These are phyloP conservation scores for Umimayanthus chanpuru DNA, from an alignment of 92 coral and sea anemone species.

Conservation along the genomic window DNA sequence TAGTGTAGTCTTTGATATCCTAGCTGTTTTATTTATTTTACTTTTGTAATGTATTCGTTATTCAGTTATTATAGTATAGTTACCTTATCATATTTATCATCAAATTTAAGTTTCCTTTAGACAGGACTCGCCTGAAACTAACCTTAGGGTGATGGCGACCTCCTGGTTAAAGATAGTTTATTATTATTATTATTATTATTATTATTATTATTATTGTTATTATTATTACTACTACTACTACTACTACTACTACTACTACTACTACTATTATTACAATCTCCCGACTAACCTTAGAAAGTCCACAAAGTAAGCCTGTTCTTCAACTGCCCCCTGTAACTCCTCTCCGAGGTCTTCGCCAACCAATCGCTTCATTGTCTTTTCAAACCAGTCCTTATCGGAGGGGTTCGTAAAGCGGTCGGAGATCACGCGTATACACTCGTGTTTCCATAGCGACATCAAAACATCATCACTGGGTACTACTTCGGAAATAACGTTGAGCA, in stretches of 20 bases:
- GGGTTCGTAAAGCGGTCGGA: slow-evolving; percentile 93
- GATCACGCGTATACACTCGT: slow-evolving; percentile 92
- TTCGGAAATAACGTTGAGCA: slow-evolving; percentile 84
- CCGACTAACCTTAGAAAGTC: slow-evolving; percentile 85
- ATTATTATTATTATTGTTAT: too few relatives aligned
- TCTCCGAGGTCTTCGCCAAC: slow-evolving; percentile 93
- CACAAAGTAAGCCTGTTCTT: slow-evolving; percentile 76
- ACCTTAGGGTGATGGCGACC: slow-evolving; percentile 72
- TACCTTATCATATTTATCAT: too few relatives aligned
- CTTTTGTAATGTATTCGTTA: too few relatives aligned
- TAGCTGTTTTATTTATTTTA: too few relatives aligned
- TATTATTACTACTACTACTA: too few relatives aligned
- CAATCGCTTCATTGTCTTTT: slow-evolving; percentile 91
- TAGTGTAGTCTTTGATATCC: too few relatives aligned
- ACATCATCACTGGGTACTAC: slow-evolving; percentile 67
- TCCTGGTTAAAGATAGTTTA: slow-evolving; percentile 31
- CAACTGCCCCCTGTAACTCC: slow-evolving; percentile 72
- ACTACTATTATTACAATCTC: too few relatives aligned
- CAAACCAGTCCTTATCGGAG: slow-evolving; percentile 96
- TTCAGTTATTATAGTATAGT: too few relatives aligned
- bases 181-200: too few relatives aligned
- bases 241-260: too few relatives aligned
- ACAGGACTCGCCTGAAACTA: slow-evolving; percentile 66
- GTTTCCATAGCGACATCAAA: slow-evolving; percentile 87
- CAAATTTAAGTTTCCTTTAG: too few relatives aligned